Percentiles rank a stretch among this genome's conserved stretches.
Evolutionary conservation across 2,888 invertebrate species (phyloP).

Genomic region (Alsophila aescularia): DNA sequence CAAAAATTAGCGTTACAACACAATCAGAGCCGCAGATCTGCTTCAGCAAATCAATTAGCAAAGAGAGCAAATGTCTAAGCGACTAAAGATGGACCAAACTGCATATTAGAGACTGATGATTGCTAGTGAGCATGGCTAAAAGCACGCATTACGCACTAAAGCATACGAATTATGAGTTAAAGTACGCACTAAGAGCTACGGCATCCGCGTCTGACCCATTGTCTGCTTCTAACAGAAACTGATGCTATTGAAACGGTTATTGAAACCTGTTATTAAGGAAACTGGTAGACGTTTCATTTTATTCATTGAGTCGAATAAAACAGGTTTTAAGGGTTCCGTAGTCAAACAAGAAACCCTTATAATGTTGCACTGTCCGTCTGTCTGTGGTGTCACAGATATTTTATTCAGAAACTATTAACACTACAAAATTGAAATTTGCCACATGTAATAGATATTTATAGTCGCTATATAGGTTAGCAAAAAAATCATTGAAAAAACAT

Average conservation of each 20-base stretch:
- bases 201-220: background rate
- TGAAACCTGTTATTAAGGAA: constrained; percentile 7
- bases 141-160: constrained; percentile 3
- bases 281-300: constrained; percentile 2
- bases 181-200: background rate
- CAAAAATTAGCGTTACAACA: background rate
- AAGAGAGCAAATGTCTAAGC: background rate
- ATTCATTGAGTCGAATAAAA: background rate
- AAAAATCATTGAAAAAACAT: no score
- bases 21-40: background rate
- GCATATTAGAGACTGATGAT: constrained; percentile 5
- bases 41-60: constrained; percentile 10
- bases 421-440: no score
- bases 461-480: no score
- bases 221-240: background rate
- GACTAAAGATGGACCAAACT: constrained; percentile 4
- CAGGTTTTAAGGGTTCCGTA: no score
- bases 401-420: no score
- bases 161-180: background rate
- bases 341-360: no score
- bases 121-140: background rate
- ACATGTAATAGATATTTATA: no score
- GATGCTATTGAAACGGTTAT: constrained; percentile 2
- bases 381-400: no score
- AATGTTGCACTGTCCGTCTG: no score